Percentiles rank a stretch among this genome's conserved stretches.
phyloP scores from a whole-genome alignment of 1,140 invertebrate species.

The Heterodera schachtii region DNA sequence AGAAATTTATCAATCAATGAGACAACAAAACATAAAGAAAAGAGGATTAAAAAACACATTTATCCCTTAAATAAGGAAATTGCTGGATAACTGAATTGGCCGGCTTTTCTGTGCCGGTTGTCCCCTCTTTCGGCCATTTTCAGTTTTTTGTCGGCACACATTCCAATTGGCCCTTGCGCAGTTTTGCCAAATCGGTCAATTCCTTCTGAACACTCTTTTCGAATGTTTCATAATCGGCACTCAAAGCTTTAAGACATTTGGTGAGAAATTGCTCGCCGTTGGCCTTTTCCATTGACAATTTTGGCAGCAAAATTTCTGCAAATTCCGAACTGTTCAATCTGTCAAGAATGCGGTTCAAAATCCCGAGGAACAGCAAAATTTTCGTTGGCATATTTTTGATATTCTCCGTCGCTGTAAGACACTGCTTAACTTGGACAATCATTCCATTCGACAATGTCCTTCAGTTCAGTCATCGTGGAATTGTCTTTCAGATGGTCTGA shows the following conservation, averaged over 20 bases:
- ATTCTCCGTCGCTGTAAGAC: not conserved
- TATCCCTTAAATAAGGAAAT: too few relatives aligned
- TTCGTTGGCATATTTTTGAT: not conserved
- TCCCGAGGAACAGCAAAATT: not conserved
- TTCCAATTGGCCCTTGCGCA: not conserved
- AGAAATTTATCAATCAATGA: too few relatives aligned
- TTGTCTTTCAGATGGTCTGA: not conserved
- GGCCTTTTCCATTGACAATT: not conserved
- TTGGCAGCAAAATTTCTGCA: not conserved
- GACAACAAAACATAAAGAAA: too few relatives aligned
- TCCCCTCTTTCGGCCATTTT: too few relatives aligned
- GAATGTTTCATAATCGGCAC: not conserved
- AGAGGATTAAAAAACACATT: too few relatives aligned
- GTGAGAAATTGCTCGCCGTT: not conserved
- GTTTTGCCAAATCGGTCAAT: not conserved
- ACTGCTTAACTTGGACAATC: not conserved
- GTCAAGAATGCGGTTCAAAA: not conserved
- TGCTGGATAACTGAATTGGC: too few relatives aligned
- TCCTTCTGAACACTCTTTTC: not conserved
- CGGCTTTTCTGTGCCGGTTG: too few relatives aligned
- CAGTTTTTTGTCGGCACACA: too few relatives aligned
- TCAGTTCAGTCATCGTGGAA: too few relatives aligned
- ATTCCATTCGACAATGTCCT: not conserved
- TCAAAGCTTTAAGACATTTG: not conserved
- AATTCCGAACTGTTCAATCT: not conserved